Percentiles rank a stretch among this genome's conserved stretches.
phyloP scores from a whole-genome alignment of 2,888 invertebrate genomes.

The Cacoxenus indagator region DNA sequence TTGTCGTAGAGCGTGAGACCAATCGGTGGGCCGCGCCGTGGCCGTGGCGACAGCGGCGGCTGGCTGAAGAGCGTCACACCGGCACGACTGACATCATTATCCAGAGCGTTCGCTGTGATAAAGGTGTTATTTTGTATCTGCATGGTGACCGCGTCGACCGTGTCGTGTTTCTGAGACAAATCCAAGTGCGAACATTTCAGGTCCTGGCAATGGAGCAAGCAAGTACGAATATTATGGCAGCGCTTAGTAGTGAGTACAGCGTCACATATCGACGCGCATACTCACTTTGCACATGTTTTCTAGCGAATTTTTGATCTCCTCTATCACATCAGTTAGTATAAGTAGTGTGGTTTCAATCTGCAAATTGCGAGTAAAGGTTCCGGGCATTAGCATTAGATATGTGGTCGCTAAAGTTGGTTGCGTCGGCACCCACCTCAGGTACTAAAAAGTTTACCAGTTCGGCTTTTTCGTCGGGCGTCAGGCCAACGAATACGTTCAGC shows the following conservation, averaged over 20 bases:
- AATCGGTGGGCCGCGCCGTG: slow-evolving; percentile 53
- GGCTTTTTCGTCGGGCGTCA: slow-evolving; percentile 74
- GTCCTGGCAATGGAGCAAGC: too few relatives aligned
- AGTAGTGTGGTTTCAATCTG: slow-evolving; percentile 77
- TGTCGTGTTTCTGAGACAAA: slow-evolving; percentile 52
- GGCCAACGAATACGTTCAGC: slow-evolving; percentile 74
- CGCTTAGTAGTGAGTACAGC: neutral
- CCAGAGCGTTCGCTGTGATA: slow-evolving; percentile 38
- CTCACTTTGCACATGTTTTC: slow-evolving; percentile 74
- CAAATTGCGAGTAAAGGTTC: slow-evolving; percentile 34
- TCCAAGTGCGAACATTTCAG: slow-evolving; percentile 65
- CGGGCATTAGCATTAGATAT: too few relatives aligned
- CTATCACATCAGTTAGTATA: slow-evolving; percentile 74
- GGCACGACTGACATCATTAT: slow-evolving; percentile 32
- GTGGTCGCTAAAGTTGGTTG: neutral
- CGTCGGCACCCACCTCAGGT: slow-evolving; percentile 74
- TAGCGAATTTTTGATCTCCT: slow-evolving; percentile 75
- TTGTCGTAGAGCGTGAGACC: slow-evolving; percentile 55
- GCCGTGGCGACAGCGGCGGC: slow-evolving; percentile 51
- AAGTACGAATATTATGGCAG: neutral
- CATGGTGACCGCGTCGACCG: slow-evolving; percentile 52
- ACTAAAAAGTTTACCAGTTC: slow-evolving; percentile 78
- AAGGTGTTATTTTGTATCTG: slow-evolving; percentile 50
- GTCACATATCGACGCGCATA: neutral
- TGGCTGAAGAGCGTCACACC: slow-evolving; percentile 41